Percentiles rank a stretch among this genome's conserved stretches.
Evolutionary conservation across 30 jellyfish, hydroid and myxozoan species (phyloP).

Genomic region (Aurelia sp.): DNA sequence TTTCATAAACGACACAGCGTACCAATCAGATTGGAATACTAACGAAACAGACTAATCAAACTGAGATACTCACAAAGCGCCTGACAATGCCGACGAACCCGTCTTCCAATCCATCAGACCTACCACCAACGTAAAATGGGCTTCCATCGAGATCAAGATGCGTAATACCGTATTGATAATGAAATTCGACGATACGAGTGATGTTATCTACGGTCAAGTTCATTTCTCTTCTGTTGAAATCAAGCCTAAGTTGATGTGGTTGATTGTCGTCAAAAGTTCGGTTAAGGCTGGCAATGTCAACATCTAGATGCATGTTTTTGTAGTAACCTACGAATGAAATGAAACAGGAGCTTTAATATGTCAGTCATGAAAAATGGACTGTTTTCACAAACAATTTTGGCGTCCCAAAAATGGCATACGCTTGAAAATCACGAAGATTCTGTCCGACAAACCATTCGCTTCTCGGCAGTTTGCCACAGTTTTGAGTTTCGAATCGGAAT

Average conservation of each 20-base stretch:
- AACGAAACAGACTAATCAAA: conserved; percentile 35
- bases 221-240: conserved; percentile 85
- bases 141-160: conserved; percentile 96
- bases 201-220: conserved; percentile 88
- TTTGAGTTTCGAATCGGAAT: no score
- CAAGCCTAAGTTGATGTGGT: conserved; percentile 80
- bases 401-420: no score
- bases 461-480: no score
- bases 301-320: conserved; percentile 81
- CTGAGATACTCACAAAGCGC: conserved; percentile 61
- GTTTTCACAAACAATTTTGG: no score
- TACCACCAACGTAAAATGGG: conserved; percentile 95
- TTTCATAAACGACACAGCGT: no score
- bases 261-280: conserved; percentile 89
- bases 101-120: conserved; percentile 74
- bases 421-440: no score
- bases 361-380: no score
- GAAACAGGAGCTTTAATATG: no score
- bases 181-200: conserved; percentile 88
- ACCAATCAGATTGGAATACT: not conserved
- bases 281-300: conserved; percentile 77
- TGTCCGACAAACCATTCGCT: no score
- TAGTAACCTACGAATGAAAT: conserved; percentile 40
- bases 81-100: conserved; percentile 97
- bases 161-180: conserved; percentile 88